Evolutionary conservation across 2,888 invertebrate species (phyloP).

Genomic region (Bellardia bayeri): DNA sequence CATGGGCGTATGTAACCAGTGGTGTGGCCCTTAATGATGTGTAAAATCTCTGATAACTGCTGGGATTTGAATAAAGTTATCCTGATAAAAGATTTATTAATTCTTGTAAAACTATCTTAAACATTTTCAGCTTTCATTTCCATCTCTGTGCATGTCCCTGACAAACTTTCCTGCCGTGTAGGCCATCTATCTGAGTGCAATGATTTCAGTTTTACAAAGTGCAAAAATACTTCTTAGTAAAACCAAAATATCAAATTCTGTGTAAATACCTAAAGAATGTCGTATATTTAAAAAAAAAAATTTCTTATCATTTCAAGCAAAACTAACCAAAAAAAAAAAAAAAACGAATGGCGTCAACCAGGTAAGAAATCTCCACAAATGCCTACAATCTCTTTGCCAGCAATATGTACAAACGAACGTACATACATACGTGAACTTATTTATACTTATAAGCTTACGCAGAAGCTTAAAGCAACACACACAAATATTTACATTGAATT

Average conservation of each 20-base stretch:
- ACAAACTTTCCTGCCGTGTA: conserved; percentile 5
- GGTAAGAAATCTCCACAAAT: conserved; percentile 15
- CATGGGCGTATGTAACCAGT: too few species aligned
- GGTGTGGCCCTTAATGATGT: too few species aligned
- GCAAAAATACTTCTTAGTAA: background rate
- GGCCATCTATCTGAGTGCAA: background rate
- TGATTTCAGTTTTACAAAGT: conserved; percentile 9
- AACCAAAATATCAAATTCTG: conserved; percentile 17
- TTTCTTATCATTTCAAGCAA: conserved; percentile 34
- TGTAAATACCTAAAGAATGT: conserved; percentile 9
- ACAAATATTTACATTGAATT: conserved; percentile 71
- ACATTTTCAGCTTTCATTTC: too few species aligned
- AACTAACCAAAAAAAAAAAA: background rate
- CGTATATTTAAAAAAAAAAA: conserved; percentile 19
- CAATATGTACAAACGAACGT: background rate
- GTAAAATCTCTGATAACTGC: too few species aligned
- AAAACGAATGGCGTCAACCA: conserved; percentile 51
- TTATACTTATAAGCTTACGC: conserved; percentile 25
- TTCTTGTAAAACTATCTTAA: too few species aligned
- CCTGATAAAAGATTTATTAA: too few species aligned
- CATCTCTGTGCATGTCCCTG: background rate
- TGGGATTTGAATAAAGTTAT: too few species aligned
- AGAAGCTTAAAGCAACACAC: conserved; percentile 55
- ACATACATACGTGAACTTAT: background rate
- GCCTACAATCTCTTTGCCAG: conserved; percentile 13